Conservation (phyloP, 2,113 vertebrate genomes). For the Danio rerio region DNA sequence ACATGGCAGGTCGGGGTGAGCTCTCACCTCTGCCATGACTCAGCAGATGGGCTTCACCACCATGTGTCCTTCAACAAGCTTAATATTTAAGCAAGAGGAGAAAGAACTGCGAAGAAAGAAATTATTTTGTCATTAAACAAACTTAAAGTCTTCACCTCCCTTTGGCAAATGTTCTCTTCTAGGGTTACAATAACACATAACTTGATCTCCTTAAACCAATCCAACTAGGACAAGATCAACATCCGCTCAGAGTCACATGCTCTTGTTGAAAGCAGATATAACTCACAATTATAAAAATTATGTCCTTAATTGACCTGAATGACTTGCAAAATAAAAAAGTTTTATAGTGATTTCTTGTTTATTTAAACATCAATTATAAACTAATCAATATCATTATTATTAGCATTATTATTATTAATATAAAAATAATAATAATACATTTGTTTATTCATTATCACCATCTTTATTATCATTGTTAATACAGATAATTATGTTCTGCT, state of each 20-base stretch:
- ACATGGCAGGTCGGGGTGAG: background rate
- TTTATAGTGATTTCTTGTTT: too few relatives aligned
- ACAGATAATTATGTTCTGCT: too few relatives aligned
- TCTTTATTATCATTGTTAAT: too few relatives aligned
- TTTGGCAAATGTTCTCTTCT: background rate
- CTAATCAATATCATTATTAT: too few relatives aligned
- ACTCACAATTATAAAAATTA: background rate
- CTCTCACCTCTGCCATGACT: slow-evolving; percentile 25
- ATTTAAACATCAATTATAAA: too few relatives aligned
- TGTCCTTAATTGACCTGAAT: background rate
- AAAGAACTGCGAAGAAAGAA: background rate
- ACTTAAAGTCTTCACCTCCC: background rate
- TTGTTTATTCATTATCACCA: too few relatives aligned
- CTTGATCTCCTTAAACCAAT: background rate
- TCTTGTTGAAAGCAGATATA: background rate
- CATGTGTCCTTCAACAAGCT: background rate
- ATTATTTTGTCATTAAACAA: background rate
- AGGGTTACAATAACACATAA: background rate
- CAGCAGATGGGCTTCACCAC: slow-evolving; percentile 16
- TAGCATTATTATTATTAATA: too few relatives aligned
- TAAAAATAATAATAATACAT: too few relatives aligned
- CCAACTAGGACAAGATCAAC: slow-evolving; percentile 2
- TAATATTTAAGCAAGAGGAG: background rate
- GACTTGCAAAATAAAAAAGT: background rate
- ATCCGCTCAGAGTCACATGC: background rate